phyloP scores from a whole-genome alignment of 1,140 invertebrate species.

The Zophobas morio region DNA sequence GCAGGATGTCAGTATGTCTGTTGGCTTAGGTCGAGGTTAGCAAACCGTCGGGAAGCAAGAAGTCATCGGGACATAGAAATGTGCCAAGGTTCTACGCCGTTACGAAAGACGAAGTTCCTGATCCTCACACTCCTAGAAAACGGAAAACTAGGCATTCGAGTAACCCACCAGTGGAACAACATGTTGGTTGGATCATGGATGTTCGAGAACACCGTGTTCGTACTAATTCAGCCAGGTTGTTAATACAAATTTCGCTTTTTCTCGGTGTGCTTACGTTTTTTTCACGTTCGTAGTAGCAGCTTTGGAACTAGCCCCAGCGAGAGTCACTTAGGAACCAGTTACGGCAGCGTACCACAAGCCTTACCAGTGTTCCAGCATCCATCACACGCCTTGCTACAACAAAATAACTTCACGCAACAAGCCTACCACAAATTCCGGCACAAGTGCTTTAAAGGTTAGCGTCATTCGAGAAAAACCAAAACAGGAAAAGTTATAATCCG shows the following conservation, averaged over 20 bases:
- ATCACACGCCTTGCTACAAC: slow-evolving; percentile 94
- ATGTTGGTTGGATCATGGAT: slow-evolving; percentile 98
- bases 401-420: slow-evolving; percentile 98
- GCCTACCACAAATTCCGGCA: slow-evolving; percentile 96
- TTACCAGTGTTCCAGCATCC: slow-evolving; percentile 96
- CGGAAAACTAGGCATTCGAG: slow-evolving; percentile 92
- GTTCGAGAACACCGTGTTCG: slow-evolving; percentile 84
- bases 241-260: background rate
- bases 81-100: slow-evolving; percentile 93
- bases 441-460: slow-evolving; percentile 90
- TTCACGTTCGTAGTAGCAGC: slow-evolving; percentile 68
- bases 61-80: slow-evolving; percentile 65
- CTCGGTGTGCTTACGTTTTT: slow-evolving; percentile 6
- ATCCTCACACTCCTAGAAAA: slow-evolving; percentile 82
- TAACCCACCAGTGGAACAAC: slow-evolving; percentile 94
- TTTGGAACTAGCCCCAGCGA: slow-evolving; percentile 81
- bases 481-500: too few relatives aligned
- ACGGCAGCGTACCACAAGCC: slow-evolving; percentile 83
- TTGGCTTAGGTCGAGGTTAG: background rate
- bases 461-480: too few relatives aligned
- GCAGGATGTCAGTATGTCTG: background rate
- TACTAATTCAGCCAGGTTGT: slow-evolving; percentile 81
- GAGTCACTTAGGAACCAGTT: slow-evolving; percentile 77
- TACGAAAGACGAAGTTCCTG: slow-evolving; percentile 83
- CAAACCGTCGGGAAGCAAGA: slow-evolving; percentile 39